Evolutionary conservation across 2,888 invertebrate species (phyloP).

Genomic region (Podotricha telesiphe): DNA sequence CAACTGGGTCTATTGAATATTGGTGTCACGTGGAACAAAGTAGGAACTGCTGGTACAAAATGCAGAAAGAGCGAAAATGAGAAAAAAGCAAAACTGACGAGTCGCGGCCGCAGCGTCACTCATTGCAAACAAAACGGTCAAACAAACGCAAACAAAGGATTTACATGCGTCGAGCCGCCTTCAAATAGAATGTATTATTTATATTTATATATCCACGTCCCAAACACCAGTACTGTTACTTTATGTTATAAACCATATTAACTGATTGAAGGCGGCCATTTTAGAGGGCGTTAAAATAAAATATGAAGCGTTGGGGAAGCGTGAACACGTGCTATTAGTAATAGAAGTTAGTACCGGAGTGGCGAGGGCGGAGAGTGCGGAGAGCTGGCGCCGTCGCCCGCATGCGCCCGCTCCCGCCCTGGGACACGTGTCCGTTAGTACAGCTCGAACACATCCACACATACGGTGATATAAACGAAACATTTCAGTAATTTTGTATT

Average conservation of each 20-base stretch:
- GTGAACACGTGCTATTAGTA: not conserved
- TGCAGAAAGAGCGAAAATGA: not conserved
- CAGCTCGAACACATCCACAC: no score
- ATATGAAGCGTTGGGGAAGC: slow-evolving; percentile 13
- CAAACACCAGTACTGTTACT: no score
- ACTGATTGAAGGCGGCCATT: not conserved
- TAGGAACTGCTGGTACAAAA: not conserved
- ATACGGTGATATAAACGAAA: no score
- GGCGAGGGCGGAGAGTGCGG: not conserved
- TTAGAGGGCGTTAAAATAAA: slow-evolving; percentile 5
- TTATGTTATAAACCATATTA: not conserved
- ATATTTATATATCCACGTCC: not conserved
- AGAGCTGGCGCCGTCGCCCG: not conserved
- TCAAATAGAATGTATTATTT: not conserved
- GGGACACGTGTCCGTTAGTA: no score
- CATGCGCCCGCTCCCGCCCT: not conserved
- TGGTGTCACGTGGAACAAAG: no score
- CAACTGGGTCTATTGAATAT: no score
- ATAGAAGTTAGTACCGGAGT: slow-evolving; percentile 16
- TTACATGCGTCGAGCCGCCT: not conserved
- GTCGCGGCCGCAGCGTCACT: not conserved
- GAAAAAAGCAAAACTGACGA: not conserved
- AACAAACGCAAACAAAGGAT: not conserved
- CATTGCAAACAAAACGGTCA: not conserved
- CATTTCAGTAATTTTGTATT: no score